These are phyloP conservation scores for Pyrrhosoma nymphula DNA, from an alignment of 2,888 invertebrate genomes.

Conservation along the genomic window DNA sequence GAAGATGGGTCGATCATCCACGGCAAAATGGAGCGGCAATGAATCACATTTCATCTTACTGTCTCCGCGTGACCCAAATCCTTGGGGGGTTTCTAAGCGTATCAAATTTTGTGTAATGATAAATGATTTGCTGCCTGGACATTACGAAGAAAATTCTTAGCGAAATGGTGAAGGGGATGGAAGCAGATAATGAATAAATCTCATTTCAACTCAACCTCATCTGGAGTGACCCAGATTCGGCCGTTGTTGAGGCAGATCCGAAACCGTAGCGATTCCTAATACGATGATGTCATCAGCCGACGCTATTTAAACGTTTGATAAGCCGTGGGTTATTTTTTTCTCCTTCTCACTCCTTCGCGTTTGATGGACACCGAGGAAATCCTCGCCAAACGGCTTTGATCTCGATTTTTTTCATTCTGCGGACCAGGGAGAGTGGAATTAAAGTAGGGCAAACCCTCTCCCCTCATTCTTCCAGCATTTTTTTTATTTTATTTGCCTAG, in stretches of 20 bases:
- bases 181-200: not conserved
- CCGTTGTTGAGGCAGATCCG: not conserved
- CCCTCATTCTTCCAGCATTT: not conserved
- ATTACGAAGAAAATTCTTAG: not conserved
- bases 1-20: not conserved
- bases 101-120: not conserved
- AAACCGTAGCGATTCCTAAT: not conserved
- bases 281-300: not conserved
- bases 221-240: not conserved
- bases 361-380: not conserved
- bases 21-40: not conserved
- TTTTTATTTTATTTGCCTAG: not conserved
- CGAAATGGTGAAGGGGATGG: not conserved
- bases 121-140: not conserved
- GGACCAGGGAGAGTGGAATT: not conserved
- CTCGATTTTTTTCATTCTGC: not conserved
- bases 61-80: not conserved
- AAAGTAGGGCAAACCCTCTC: not conserved
- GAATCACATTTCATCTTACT: not conserved
- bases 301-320: not conserved
- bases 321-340: not conserved
- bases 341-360: not conserved
- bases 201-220: not conserved
- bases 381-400: not conserved
- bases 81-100: not conserved